Percentiles rank a stretch among this genome's conserved stretches.
phyloP scores from a whole-genome alignment of 2,113 vertebrate species.

The Pomatorhinus ruficollis region DNA sequence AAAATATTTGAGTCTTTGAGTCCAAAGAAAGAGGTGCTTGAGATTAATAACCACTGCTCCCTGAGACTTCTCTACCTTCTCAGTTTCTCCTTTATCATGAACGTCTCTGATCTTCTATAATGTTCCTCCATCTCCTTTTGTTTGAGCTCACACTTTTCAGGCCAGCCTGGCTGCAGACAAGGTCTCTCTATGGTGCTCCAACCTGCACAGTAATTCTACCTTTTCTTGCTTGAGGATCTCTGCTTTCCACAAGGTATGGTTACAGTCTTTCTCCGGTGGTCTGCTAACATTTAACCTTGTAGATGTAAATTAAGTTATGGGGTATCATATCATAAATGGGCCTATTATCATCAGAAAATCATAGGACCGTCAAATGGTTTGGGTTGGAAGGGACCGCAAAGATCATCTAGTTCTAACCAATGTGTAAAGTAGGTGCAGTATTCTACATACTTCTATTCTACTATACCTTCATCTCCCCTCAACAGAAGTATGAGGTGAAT shows the following conservation, averaged over 20 bases:
- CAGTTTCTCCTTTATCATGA: not conserved
- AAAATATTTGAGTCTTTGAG: not conserved
- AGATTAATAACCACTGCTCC: not conserved
- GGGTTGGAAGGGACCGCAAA: not conserved
- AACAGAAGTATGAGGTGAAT: slow-evolving; percentile 40
- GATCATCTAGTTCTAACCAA: not conserved
- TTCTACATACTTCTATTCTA: not conserved
- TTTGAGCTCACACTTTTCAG: not conserved
- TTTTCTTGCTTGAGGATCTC: slow-evolving; percentile 5
- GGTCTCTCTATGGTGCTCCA: not conserved
- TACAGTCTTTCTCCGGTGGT: not conserved
- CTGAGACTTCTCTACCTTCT: not conserved
- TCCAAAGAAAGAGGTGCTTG: not conserved
- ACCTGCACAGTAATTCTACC: not conserved
- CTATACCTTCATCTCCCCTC: slow-evolving; percentile 23
- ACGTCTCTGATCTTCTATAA: not conserved
- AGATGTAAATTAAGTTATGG: not conserved
- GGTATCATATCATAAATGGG: not conserved
- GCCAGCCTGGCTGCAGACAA: not conserved
- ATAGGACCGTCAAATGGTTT: fast-evolving
- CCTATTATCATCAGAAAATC: not conserved
- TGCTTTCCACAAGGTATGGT: not conserved
- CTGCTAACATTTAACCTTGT: not conserved
- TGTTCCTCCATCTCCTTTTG: not conserved
- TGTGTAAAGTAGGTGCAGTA: not conserved